A percentile compares a stretch with the other conserved stretches of the same genome.
phyloP scores from a whole-genome alignment of 1,140 invertebrate species.

The silkworm (Bombyx mori) region DNA sequence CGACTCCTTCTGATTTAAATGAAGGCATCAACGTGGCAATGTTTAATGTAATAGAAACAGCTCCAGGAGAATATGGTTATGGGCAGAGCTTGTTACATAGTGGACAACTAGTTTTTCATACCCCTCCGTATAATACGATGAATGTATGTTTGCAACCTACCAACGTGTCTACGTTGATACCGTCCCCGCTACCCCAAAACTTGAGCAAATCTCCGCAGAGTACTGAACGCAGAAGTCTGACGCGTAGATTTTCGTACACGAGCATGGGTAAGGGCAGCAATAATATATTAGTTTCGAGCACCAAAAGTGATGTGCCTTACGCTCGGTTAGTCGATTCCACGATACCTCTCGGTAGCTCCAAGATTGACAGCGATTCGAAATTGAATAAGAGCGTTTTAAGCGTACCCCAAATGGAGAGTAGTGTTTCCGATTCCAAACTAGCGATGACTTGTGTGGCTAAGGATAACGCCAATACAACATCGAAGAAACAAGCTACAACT shows the following conservation, averaged over 20 bases:
- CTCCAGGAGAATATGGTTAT: slow-evolving; percentile 81
- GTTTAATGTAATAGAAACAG: slow-evolving; percentile 66
- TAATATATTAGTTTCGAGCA: slow-evolving; percentile 50
- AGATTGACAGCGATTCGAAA: slow-evolving; percentile 86
- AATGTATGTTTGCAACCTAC: slow-evolving; percentile 84
- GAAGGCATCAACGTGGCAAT: slow-evolving; percentile 87
- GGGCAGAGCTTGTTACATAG: slow-evolving; percentile 94
- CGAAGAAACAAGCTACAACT: slow-evolving; percentile 34
- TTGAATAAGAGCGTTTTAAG: slow-evolving; percentile 73
- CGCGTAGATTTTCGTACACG: slow-evolving; percentile 77
- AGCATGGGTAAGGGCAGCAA: slow-evolving; percentile 66
- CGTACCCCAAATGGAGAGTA: slow-evolving; percentile 76
- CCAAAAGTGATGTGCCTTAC: slow-evolving; percentile 82
- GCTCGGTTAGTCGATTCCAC: slow-evolving; percentile 79
- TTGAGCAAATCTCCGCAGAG: slow-evolving; percentile 53
- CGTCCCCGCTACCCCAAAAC: slow-evolving; percentile 56
- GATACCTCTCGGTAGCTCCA: slow-evolving; percentile 65
- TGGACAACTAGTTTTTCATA: slow-evolving; percentile 91
- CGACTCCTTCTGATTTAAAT: slow-evolving; percentile 81
- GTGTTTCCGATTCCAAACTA: slow-evolving; percentile 86
- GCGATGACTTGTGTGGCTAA: slow-evolving; percentile 70
- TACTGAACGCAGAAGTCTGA: slow-evolving; percentile 68
- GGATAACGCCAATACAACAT: slow-evolving; percentile 31
- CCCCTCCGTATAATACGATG: slow-evolving; percentile 86
- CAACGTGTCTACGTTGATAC: slow-evolving; percentile 48